Evolutionary conservation across 2,113 vertebrate species (phyloP), one percentile per base, ranked within the genome.

Genomic region (Morone saxatilis): DNA sequence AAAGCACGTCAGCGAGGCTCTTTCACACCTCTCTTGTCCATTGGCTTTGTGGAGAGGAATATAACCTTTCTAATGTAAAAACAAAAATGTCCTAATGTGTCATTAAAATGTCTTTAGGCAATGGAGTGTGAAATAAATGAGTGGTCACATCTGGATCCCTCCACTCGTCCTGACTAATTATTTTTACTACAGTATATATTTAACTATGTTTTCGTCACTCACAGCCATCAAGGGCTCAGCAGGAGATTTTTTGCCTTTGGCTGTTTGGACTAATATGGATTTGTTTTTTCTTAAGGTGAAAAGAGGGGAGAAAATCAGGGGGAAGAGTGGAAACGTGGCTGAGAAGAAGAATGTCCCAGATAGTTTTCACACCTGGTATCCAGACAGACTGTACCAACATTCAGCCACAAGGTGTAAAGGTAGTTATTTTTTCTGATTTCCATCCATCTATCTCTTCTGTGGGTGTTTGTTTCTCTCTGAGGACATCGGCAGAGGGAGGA

Each of bases 291-390:
- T n/a, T 45, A 56, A 62, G 47, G 43, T 56, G 25, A 63, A 71
- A 54, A 60, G 45, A 16, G 53, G 65, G 57, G 65, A 77, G 47
- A 57, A 70, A 79, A 48, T 13, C 59, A 63, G 40, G 51, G 5
- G 51, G 56, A 60, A 11, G 60, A 59, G 69, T 54, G 51, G 76
- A 78, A 53, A 19, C 0, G 13, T 13, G 40, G 16, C 43, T 60
- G 43, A 43, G 38, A 45, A 45, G 43, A 12, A 45, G 43, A 2
- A 10, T 47, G 45, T 47, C 11, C 12, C 47, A 84, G 80, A 71
- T 5, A 73, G 57, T 81, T 82, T 90, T 88, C 87, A 87, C 91
- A 84, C 80, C 25, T 86, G 50, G 40, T 57, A 8, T 84, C 71
- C 85, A 83, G 89, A 86, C 86, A 71, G 74, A 53, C 48, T 57